Base-by-base conservation (phyloP, 2,113 vertebrate genomes). In the Microcebus lehilahytsara region DNA sequence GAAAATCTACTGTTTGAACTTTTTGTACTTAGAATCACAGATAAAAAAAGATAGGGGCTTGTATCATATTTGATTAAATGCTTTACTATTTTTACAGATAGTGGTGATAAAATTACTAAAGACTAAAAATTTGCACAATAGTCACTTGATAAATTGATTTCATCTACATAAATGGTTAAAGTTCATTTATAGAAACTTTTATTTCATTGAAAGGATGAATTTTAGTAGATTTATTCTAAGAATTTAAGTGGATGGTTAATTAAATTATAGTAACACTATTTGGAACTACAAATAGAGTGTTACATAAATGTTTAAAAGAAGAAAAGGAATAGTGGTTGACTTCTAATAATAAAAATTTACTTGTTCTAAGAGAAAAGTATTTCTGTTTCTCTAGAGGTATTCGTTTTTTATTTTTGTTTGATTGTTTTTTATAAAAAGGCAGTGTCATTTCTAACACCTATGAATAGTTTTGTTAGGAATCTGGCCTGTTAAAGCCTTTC, bases 131-230 rank as follows among this genome's bases (percentile, higher is more conserved):
- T 62, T 85, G 25, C 23, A 58, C 42, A 89, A 42, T 23, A 60
- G 60, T 11, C 34, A 14, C 74, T 93, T 74, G 53, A 66, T 72
- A 86, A 84, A 60, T 80, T 60, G 30, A 2, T 86, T 85, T 86
- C 80, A 56, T 79, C 60, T 56, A 86, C 69, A 9, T 62, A 84
- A 90, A 56, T 80, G 25, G 75, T 46, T 85, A 79, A 95, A 64
- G 27, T 91, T 40, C 34, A 25, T 56, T 62, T 60, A 53, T 84
- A 83, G 72, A n/a, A 92, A 66, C 19, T 87, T 96, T 58, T 37
- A 69, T 89, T 90, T 95, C 37, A 46, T 42, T 60, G 64, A 81
- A 84, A 95, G 81, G 23, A 66, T 92, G 34, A 78, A 72, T 88
- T 93, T 71, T 81, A 92, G 62, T 30, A 95, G 46, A 30, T 42